Base-by-base conservation (phyloP, 2,888 invertebrate genomes). In the Leptinotarsa juncta region DNA sequence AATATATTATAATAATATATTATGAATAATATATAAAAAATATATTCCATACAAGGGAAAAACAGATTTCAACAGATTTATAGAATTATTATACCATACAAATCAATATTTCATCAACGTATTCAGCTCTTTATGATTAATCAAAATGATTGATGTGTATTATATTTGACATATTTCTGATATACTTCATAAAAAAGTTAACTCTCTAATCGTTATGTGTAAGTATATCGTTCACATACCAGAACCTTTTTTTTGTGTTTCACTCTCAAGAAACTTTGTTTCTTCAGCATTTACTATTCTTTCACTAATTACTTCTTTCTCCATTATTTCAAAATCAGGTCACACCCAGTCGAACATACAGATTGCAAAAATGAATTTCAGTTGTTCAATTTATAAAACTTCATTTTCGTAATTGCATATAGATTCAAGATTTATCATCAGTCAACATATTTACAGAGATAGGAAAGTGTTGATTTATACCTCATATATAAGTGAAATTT, bases 331-430 rank as follows among this genome's bases (percentile, higher is more conserved):
- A 51, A 15, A 15, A n/a, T 51, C 51, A 16, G 15, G 16, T 42
- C 42, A 42, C 42, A 12, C 42, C 42, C 42, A 42, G 42, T 10
- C 42, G 42, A 42, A 42, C 42, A 42, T 10, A 42, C 42, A 42
- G 10, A 42, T 10, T 42, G 42, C 42, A 53, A 53, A n/a, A 53
- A 53, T 18, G 2, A 18, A 14, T 18, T 53, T 3, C 12, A 18
- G 4, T 18, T 53, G 53, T 53, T 57, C 23, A 57, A 57, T 57
- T 57, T 57, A 57, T 57, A 57, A 12, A 57, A 20, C 14, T 57
- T 14, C 23, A 23, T 57, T 57, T 20, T 51, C 15, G 4, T 57
- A 20, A 57, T 14, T 57, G 10, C 57, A 57, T 15, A 57, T 57
- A 23, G 20, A 20, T 57, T 23, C 14, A 57, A 15, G 57, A 57